A percentile compares a stretch with the other conserved stretches of the same genome.
Evolutionary conservation across 1,140 invertebrate species (phyloP).

Genomic region (Drosophila chauvacae): DNA sequence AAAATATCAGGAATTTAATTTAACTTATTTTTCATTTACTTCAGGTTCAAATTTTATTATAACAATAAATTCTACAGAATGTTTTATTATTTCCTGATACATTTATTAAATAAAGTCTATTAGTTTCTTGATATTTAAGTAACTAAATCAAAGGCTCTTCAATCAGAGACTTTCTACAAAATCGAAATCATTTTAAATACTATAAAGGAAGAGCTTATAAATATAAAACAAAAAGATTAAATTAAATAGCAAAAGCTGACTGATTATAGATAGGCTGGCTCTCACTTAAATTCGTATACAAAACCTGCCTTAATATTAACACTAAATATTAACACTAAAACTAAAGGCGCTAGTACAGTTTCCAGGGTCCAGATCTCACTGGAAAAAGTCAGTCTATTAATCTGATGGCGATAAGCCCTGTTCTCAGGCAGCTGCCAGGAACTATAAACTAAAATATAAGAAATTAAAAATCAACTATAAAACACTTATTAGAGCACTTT

Average conservation of each 20-base stretch:
- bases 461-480: constrained; percentile 11
- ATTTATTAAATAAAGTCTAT: background rate
- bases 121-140: background rate
- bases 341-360: background rate
- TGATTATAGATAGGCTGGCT: background rate
- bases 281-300: background rate
- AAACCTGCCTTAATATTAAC: constrained; percentile 28
- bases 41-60: too few species aligned
- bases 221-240: constrained; percentile 2
- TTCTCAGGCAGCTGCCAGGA: constrained; percentile 16
- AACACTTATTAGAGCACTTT: background rate
- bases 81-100: too few species aligned
- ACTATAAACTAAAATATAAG: constrained; percentile 13
- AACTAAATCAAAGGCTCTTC: background rate
- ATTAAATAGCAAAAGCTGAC: background rate
- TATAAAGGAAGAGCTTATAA: background rate
- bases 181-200: background rate
- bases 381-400: constrained; percentile 24
- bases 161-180: background rate
- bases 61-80: too few species aligned
- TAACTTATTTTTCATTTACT: too few species aligned
- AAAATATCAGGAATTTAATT: too few species aligned
- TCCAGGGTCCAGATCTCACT: constrained; percentile 16
- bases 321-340: background rate
- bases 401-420: constrained; percentile 16